Percentiles rank a stretch among this genome's conserved stretches.
Conservation (phyloP, 2,888 invertebrate genomes). For the Salpingus planirostris region DNA sequence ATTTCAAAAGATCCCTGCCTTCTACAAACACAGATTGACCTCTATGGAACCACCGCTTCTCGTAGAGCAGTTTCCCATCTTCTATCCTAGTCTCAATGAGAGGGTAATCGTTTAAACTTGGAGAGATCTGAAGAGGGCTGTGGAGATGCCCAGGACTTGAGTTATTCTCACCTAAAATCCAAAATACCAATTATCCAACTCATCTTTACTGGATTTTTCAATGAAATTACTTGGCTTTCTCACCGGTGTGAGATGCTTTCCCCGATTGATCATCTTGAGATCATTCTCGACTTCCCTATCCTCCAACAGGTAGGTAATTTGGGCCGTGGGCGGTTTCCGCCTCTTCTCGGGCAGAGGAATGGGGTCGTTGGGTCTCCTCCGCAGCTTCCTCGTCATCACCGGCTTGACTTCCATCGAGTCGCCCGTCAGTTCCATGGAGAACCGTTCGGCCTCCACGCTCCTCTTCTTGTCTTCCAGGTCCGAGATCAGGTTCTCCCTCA, state of each 20-base stretch:
- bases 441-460: slow-evolving; percentile 78
- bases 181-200: slow-evolving; percentile 3
- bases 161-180: slow-evolving; percentile 18
- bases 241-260: slow-evolving; percentile 42
- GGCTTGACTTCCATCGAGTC: slow-evolving; percentile 90
- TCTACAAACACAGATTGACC: slow-evolving; percentile 76
- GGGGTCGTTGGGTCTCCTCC: slow-evolving; percentile 90
- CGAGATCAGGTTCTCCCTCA: slow-evolving; percentile 77
- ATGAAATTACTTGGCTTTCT: slow-evolving; percentile 44
- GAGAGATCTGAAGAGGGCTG: slow-evolving; percentile 21
- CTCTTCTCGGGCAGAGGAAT: slow-evolving; percentile 82
- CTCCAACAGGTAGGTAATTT: slow-evolving; percentile 78
- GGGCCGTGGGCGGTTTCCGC: slow-evolving; percentile 71
- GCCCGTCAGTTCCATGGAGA: slow-evolving; percentile 82
- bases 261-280: slow-evolving; percentile 66
- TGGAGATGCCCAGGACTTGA: slow-evolving; percentile 42
- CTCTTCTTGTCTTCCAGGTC: slow-evolving; percentile 91
- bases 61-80: slow-evolving; percentile 88
- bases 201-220: too few species aligned
- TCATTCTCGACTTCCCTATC: slow-evolving; percentile 85
- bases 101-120: slow-evolving; percentile 33
- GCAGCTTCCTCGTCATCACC: slow-evolving; percentile 86
- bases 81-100: slow-evolving; percentile 80
- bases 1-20: slow-evolving; percentile 71
- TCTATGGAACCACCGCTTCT: slow-evolving; percentile 90